Conservation (phyloP, 2,797 vertebrate genomes). For the Sebastes cheni region DNA sequence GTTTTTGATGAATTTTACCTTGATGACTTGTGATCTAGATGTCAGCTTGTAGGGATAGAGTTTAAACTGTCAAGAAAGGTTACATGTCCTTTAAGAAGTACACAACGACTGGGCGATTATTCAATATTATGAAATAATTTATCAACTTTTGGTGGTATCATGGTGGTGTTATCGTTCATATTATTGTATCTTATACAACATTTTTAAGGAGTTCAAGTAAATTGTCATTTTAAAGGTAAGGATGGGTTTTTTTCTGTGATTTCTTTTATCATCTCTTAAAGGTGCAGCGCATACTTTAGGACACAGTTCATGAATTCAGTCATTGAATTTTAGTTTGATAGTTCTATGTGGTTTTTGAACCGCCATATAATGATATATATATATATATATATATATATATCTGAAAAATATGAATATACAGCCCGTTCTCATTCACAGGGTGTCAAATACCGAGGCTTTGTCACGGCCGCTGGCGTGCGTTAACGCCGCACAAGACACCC, state of each 20-base stretch:
- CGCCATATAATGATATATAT: not conserved
- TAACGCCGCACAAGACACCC: too few relatives aligned
- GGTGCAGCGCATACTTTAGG: not conserved
- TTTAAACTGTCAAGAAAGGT: accelerated
- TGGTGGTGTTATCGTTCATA: not conserved
- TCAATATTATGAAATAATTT: not conserved
- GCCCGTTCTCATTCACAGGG: too few relatives aligned
- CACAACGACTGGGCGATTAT: not conserved
- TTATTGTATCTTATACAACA: not conserved
- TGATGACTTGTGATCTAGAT: not conserved
- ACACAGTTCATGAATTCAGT: not conserved
- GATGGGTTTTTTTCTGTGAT: not conserved
- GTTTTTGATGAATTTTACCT: not conserved
- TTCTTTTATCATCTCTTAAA: not conserved
- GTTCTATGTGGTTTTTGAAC: not conserved
- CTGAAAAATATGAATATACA: not conserved
- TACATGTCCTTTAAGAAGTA: not conserved
- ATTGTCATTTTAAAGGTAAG: not conserved
- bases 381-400: not conserved
- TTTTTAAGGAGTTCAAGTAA: not conserved
- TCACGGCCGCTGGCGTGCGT: accelerated
- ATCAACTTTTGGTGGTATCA: not conserved
- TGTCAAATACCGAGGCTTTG: too few relatives aligned
- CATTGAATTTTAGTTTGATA: not conserved
- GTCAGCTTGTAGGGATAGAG: not conserved